Conservation (phyloP, 2,888 invertebrate species). For the Timema podura region DNA sequence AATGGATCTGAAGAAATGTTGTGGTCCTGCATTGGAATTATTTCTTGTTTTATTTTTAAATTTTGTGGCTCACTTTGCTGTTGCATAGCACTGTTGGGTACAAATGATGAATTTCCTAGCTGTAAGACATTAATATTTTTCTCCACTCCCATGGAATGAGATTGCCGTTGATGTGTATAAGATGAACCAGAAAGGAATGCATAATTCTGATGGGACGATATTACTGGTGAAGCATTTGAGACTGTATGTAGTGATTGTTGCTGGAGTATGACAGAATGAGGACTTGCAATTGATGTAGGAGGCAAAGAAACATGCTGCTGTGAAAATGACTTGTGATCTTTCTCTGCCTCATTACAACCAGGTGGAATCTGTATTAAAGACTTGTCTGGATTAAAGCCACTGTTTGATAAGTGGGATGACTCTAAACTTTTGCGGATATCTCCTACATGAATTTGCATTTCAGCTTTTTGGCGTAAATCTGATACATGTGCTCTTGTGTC, state of each 20-base stretch:
- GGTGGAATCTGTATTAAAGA: slow-evolving; percentile 11
- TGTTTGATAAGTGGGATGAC: slow-evolving; percentile 14
- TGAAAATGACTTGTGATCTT: slow-evolving; percentile 10
- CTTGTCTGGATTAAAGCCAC: slow-evolving; percentile 15
- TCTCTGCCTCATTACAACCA: slow-evolving; percentile 15
- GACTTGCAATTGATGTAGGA: slow-evolving; percentile 16
- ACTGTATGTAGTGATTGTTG: slow-evolving; percentile 16
- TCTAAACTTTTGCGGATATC: background rate
- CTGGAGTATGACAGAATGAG: slow-evolving; percentile 17
- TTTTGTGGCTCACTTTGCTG: slow-evolving; percentile 63
- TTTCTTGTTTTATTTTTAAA: slow-evolving; percentile 66
- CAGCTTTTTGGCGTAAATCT: too few species aligned
- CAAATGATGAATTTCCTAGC: background rate
- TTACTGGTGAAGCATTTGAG: slow-evolving; percentile 15
- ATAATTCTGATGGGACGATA: slow-evolving; percentile 44
- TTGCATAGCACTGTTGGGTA: background rate
- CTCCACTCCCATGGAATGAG: slow-evolving; percentile 8
- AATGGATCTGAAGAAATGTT: slow-evolving; percentile 56
- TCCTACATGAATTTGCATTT: too few species aligned
- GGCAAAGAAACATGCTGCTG: slow-evolving; percentile 17
- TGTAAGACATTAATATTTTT: slow-evolving; percentile 8
- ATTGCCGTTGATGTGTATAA: slow-evolving; percentile 41
- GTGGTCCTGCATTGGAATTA: slow-evolving; percentile 37
- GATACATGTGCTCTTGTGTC: too few species aligned
- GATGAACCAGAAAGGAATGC: slow-evolving; percentile 56